Percentiles rank a stretch among this genome's conserved stretches.
phyloP scores from a whole-genome alignment of 2,888 invertebrate genomes.

The Drosophila rellima region DNA sequence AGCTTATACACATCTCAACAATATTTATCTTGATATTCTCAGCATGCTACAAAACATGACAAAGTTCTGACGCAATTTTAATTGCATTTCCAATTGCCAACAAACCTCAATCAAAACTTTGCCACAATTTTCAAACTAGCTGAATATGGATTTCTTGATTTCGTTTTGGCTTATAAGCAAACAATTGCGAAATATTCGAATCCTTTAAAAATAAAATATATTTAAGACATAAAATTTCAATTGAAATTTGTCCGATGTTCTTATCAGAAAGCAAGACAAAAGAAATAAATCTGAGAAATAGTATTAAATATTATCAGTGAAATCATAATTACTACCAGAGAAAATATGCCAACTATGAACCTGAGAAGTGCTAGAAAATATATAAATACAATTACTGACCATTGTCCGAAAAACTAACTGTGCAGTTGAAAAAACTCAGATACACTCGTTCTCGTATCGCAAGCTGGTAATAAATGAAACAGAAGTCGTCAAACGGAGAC shows the following conservation, averaged over 20 bases:
- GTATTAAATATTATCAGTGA: constrained; percentile 11
- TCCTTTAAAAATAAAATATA: background rate
- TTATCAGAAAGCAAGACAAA: background rate
- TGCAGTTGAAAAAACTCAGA: constrained; percentile 23
- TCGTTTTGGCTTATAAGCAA: constrained; percentile 17
- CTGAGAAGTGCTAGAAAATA: constrained; percentile 7
- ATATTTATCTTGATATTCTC: constrained; percentile 7
- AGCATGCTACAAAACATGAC: constrained; percentile 29
- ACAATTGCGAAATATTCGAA: background rate
- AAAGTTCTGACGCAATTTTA: constrained; percentile 56
- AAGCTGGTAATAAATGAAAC: constrained; percentile 34
- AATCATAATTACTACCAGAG: constrained; percentile 27
- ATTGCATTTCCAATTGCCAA: constrained; percentile 65
- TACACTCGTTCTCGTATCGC: constrained; percentile 12
- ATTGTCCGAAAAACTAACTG: constrained; percentile 57
- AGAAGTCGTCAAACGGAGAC: constrained; percentile 47
- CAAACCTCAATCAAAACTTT: constrained; percentile 69
- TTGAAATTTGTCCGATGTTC: background rate
- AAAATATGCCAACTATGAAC: background rate
- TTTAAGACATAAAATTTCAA: background rate
- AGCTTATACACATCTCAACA: background rate
- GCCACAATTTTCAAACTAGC: constrained; percentile 44
- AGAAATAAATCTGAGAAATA: constrained; percentile 6
- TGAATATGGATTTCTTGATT: constrained; percentile 12
- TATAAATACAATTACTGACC: constrained; percentile 72